Conservation (phyloP, 2,113 vertebrate genomes). For the Lepus europaeus region DNA sequence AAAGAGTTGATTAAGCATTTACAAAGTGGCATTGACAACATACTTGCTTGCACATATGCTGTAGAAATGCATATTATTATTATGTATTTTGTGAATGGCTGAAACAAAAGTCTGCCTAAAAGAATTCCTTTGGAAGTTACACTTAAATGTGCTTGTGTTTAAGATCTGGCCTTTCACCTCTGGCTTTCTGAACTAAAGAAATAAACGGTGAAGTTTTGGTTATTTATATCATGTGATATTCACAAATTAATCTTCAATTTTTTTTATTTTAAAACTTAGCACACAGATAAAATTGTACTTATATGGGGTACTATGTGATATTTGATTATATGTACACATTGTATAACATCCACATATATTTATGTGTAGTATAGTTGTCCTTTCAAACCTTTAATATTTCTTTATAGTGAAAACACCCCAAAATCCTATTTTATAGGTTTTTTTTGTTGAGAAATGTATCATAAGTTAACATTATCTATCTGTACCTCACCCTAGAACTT, state of each 20-base stretch:
- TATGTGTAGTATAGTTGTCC: too few relatives aligned
- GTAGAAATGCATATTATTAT: background rate
- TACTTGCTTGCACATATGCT: background rate
- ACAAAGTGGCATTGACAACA: slow-evolving; percentile 61
- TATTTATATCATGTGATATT: background rate
- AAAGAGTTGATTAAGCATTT: slow-evolving; percentile 52
- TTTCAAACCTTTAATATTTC: too few relatives aligned
- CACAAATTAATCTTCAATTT: slow-evolving; percentile 12
- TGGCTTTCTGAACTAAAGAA: background rate
- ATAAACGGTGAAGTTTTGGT: slow-evolving; percentile 28
- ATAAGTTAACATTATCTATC: too few relatives aligned
- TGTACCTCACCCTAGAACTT: too few relatives aligned
- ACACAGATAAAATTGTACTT: too few relatives aligned
- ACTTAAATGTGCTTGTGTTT: slow-evolving; percentile 37
- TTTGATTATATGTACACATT: too few relatives aligned
- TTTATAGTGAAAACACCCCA: too few relatives aligned
- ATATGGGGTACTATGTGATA: too few relatives aligned
- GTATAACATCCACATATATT: too few relatives aligned
- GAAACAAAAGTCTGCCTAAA: slow-evolving; percentile 44
- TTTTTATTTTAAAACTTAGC: too few relatives aligned
- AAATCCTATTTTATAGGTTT: too few relatives aligned
- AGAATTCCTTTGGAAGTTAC: background rate
- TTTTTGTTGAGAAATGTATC: too few relatives aligned
- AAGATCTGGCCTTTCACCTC: slow-evolving; percentile 10
- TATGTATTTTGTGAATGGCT: background rate